Conservation (phyloP, 2,113 vertebrate genomes). For the Pagrus major region DNA sequence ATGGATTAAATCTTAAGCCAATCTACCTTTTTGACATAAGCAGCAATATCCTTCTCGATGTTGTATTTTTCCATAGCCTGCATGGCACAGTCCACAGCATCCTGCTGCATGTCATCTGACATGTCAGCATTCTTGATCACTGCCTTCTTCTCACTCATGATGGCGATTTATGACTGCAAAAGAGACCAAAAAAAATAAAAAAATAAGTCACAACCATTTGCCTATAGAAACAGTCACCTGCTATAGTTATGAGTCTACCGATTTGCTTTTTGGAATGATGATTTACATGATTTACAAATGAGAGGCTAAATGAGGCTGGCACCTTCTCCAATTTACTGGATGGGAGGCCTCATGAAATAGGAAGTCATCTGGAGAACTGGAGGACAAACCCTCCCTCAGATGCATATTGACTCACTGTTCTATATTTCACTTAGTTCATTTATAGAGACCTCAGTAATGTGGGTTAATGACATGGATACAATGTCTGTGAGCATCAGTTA, state of each 20-base stretch:
- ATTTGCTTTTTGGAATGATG: not conserved
- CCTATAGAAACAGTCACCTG: not conserved
- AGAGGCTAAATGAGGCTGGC: not conserved
- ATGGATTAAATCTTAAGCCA: not conserved
- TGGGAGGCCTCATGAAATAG: not conserved
- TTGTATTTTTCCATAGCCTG: conserved; percentile 99
- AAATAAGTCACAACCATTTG: not conserved
- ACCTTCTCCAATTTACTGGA: not conserved
- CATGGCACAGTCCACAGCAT: conserved; percentile 97
- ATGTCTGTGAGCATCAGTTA: not conserved
- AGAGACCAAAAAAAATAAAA: conserved; percentile 5
- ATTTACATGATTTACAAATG: not conserved
- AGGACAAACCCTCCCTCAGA: not conserved
- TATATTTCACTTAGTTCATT: not conserved
- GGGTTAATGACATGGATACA: not conserved
- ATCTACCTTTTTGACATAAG: conserved; percentile 97
- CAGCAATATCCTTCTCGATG: conserved; percentile 99
- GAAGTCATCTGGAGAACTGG: not conserved
- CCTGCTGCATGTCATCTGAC: conserved; percentile 99
- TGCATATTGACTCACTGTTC: not conserved
- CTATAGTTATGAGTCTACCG: not conserved
- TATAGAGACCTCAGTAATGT: not conserved
- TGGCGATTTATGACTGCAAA: conserved; percentile 69
- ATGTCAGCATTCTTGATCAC: conserved; percentile 99
- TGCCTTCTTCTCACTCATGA: conserved; percentile 97